Evolutionary conservation across 2,888 invertebrate genomes (phyloP), one percentile per base, ranked within the genome.

Genomic region (Agonopterix arenella): DNA sequence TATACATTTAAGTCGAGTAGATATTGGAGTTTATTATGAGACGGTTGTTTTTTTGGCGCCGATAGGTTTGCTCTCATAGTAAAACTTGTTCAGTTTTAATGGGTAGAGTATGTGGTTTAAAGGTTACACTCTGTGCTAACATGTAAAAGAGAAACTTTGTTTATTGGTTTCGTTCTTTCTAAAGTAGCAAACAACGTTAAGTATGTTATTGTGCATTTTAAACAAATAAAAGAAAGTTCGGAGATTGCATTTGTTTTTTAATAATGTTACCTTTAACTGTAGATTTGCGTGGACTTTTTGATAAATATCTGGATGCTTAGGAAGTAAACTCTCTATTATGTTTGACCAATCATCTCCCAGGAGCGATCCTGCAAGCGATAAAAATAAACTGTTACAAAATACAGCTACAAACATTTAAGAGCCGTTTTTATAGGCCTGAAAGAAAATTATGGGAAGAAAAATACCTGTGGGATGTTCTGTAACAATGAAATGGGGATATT

Each of bases 291-390:
- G 76, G 11, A 90, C 65, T 68, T 88, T 85, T 44, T 85, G 75
- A 58, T 88, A 90, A 49, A 89, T 71, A 47, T 83, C 84, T 11
- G 86, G 73, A 60, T 90, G 89, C 68, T 90, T 88, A n/a, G 91
- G 91, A 28, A 91, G 65, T 50, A 91, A 61, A 54, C 73, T 80
- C 61, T 91, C 90, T 53, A 91, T 90, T 45, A 91, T 62, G 61
- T 89, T 86, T 4, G 89, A 90, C 91, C 91, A 92, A 64, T 92
- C 91, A 44, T 90, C 88, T 52, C 91, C 92, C n/a, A 80, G 82
- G 47, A 90, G 72, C 2, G 90, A 89, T 59, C 84, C 91, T 91
- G 74, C n/a, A 77, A 74, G 47, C 56, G 38, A 55, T 51, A 54
- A 47, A 50, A 18, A 43, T 11, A 11, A 43, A 8, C 13, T 4